Evolutionary conservation across 2,113 vertebrate species (phyloP), one percentile per base, ranked within the genome.

Genomic region (Zeus faber): DNA sequence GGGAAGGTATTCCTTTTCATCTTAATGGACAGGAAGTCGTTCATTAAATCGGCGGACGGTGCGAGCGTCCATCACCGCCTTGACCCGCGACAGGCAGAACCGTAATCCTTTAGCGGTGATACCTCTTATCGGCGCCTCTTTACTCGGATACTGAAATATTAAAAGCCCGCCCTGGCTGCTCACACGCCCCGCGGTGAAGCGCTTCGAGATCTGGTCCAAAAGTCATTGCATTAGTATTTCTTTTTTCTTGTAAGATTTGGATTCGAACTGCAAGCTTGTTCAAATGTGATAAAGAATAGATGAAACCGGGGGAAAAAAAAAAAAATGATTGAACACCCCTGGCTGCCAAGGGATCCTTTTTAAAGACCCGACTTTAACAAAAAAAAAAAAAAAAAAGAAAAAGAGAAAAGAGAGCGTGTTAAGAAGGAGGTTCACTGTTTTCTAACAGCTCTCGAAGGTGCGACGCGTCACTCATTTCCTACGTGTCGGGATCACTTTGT

Each of bases 21-120:
- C 83, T 68, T 89, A 89, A 88, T 87, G 80, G 89, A 90, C 89
- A 89, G 89, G 89, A 90, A 89, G 88, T 87, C 75, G 79, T 90
- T 81, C 67, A 84, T 89, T 89, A 88, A 82, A 86, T 70, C 74
- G 63, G 65, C 75, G 71, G 73, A 77, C 67, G n/a, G n/a, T 75
- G 49, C 74, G 83, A 67, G 55, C 62, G 76, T 70, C 62, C 84
- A 82, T 82, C 85, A 79, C 79, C 70, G 76, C 80, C 65, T 75
- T 74, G 85, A 88, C 84, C 82, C 74, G 68, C 48, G 87, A 88
- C 86, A 83, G 85, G 74, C 74, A 87, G 86, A 85, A 89, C 79
- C 72, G 87, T 85, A 80, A 83, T 86, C 70, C 41, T 88, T 37
- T 86, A 86, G 76, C 82, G 48, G 77, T 81, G 72, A 87, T 83